Conservation (phyloP, 2,113 vertebrate species). For the Shinisaurus crocodilurus region DNA sequence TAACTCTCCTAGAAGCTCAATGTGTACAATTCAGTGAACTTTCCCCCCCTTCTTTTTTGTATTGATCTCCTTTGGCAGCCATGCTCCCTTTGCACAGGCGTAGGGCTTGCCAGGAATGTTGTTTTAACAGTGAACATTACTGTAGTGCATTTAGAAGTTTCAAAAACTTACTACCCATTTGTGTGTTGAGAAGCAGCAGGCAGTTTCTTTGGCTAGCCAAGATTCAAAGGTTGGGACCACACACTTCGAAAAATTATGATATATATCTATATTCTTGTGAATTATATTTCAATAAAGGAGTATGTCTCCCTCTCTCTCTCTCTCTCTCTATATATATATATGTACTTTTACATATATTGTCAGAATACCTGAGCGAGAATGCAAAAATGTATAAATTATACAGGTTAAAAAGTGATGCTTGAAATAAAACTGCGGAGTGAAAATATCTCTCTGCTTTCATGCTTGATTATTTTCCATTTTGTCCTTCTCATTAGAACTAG, state of each 20-base stretch:
- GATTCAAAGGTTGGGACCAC: slow-evolving; percentile 54
- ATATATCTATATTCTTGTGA: slow-evolving; percentile 58
- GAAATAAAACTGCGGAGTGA: slow-evolving; percentile 74
- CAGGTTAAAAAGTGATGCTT: slow-evolving; percentile 64
- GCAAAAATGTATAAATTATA: slow-evolving; percentile 63
- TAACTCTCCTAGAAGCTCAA: slow-evolving; percentile 92
- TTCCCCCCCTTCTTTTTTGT: slow-evolving; percentile 4
- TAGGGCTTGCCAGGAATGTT: slow-evolving; percentile 51
- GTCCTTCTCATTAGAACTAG: slow-evolving; percentile 41
- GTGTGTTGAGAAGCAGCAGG: slow-evolving; percentile 46
- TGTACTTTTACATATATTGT: slow-evolving; percentile 58
- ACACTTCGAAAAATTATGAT: slow-evolving; percentile 63
- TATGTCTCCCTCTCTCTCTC: too few species aligned
- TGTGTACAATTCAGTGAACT: slow-evolving; percentile 88
- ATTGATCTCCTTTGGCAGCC: slow-evolving; percentile 52
- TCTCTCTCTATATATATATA: slow-evolving; percentile 39
- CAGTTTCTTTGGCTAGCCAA: slow-evolving; percentile 54
- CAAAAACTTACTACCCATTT: slow-evolving; percentile 27
- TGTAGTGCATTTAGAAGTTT: slow-evolving; percentile 60
- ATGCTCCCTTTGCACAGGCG: slow-evolving; percentile 48
- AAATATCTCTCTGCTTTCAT: slow-evolving; percentile 56
- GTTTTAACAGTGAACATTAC: slow-evolving; percentile 67
- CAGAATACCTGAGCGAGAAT: slow-evolving; percentile 51
- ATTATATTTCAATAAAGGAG: slow-evolving; percentile 54
- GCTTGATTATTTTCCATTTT: slow-evolving; percentile 57